Base-by-base conservation (phyloP, 92 coral and sea anemone genomes). In the Actinostola sp. region DNA sequence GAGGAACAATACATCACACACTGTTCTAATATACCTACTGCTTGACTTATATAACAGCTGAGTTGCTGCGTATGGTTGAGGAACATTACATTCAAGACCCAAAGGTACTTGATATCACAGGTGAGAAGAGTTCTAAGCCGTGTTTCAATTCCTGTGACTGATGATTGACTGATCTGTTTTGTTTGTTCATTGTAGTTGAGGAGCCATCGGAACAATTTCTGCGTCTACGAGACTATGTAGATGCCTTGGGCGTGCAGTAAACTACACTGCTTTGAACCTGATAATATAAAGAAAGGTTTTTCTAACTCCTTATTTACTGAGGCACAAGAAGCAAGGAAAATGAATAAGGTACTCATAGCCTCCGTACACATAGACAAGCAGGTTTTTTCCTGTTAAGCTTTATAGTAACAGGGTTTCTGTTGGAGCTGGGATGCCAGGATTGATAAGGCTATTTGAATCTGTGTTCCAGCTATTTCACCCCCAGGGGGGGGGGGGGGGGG, bases 321-420 rank as follows among this genome's bases (percentile, higher is more conserved):
- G 60, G 97, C 92, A 8, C 82, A 85, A 44, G 81, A 88, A 63
- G 71, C 87, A 61, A 82, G 93, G 14, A 86, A 89, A 62, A 95
- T 95, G 35, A 92, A 87, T 78, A 86, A 95, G 99, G 99, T 95
- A 83, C n/a, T n/a, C n/a, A n/a, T n/a, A n/a, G n/a, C n/a, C n/a
- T n/a, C n/a, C n/a, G n/a, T n/a, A n/a, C n/a, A n/a, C 45, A 39
- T 39, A 12, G 19, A 17, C 51, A 65, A 23, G n/a, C 21, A 34
- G 11, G 61, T 35, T 28, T 19, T 65, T 34, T 46, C 57, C 17
- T 29, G 24, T 24, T 28, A 34, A 21, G 57, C 51, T 35, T 45
- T 35, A 20, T 34, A 41, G 11, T 38, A n/a, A n/a, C n/a, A n/a
- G n/a, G n/a, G n/a, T n/a, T n/a, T n/a, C n/a, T n/a, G n/a, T n/a